Percentiles rank a stretch among this genome's conserved stretches.
phyloP scores from a whole-genome alignment of 2,113 vertebrate genomes.

The Isichthys henryi region DNA sequence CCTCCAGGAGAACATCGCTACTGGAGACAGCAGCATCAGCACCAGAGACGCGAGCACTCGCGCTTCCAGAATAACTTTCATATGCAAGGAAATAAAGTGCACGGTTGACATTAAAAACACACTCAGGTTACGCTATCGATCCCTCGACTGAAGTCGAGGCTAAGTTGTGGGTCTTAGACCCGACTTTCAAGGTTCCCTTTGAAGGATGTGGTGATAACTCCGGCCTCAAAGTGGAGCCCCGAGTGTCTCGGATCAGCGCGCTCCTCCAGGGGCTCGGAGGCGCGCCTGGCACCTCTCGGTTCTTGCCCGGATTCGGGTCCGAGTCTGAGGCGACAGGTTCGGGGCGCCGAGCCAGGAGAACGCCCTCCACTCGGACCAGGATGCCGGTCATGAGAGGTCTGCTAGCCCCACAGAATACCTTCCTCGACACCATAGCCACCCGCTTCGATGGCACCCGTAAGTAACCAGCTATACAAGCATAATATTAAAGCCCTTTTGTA shows the following conservation, averaged over 20 bases:
- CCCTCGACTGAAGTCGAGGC: not conserved
- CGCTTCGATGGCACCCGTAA: constrained; percentile 60
- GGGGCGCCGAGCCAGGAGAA: constrained; percentile 53
- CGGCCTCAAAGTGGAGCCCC: constrained; percentile 50
- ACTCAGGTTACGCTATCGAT: not conserved
- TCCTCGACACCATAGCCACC: constrained; percentile 59
- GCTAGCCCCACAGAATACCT: constrained; percentile 57
- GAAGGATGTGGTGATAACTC: constrained; percentile 30
- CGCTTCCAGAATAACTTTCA: not conserved
- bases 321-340: constrained; percentile 45
- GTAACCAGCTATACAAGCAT: constrained; percentile 21
- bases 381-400: constrained; percentile 57
- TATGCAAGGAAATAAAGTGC: not conserved
- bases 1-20: not conserved
- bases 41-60: not conserved
- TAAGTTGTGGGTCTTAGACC: constrained; percentile 5
- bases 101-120: not conserved
- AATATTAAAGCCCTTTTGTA: not conserved
- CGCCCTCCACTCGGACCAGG: constrained; percentile 49
- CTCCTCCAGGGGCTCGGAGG: constrained; percentile 56
- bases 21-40: constrained; percentile 10
- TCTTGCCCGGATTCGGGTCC: constrained; percentile 54
- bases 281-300: constrained; percentile 47
- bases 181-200: not conserved
- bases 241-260: constrained; percentile 50